Base-by-base conservation (phyloP, 2,888 invertebrate species). In the Heliconius ismenius region DNA sequence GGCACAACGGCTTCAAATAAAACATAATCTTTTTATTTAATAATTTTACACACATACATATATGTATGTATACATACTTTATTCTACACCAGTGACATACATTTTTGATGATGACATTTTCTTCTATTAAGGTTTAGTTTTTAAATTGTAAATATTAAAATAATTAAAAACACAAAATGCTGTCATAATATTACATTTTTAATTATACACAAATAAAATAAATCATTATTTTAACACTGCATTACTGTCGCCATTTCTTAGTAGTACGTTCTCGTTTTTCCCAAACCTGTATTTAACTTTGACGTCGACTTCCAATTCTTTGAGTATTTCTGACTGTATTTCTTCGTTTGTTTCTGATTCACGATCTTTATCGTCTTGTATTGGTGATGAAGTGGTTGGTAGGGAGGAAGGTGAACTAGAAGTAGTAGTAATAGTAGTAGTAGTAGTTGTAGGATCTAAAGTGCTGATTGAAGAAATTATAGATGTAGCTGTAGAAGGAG, bases 281-380 rank as follows among this genome's bases (percentile, higher is more conserved):
- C n/a, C 24, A n/a, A 58, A 32, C 4, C 54, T 70, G 15, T 58
- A 54, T 24, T 70, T 70, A 21, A 70, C 70, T 58, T 70, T 58
- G 15, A 70, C 70, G 2, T 70, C 32, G 0, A 58, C 58, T 70
- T 70, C 54, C n/a, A 70, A 24, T 70, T 70, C 58, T 15, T 70
- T 70, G 11, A 58, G 32, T 32, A 70, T 9, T n/a, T 70, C 70
- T 15, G 70, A 32, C 4, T 54, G 32, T 58, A 7, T 21, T 24
- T 58, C 18, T 2, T 54, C 58, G 3, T 70, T 58, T 21, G 13
- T 15, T 10, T 69, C 69, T 28, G 26, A 13, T 13, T 58, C 24
- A 4, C 15, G n/a, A 0, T 4, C 15, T 32, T 36, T 32, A 9
- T 36, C 28, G 11, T 36, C 54, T 26, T 69, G 54, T 54, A 10